A percentile compares a stretch with the other conserved stretches of the same genome.
Evolutionary conservation across 2,888 invertebrate species (phyloP).

Genomic region (Cataglyphis rosenhaueri): DNA sequence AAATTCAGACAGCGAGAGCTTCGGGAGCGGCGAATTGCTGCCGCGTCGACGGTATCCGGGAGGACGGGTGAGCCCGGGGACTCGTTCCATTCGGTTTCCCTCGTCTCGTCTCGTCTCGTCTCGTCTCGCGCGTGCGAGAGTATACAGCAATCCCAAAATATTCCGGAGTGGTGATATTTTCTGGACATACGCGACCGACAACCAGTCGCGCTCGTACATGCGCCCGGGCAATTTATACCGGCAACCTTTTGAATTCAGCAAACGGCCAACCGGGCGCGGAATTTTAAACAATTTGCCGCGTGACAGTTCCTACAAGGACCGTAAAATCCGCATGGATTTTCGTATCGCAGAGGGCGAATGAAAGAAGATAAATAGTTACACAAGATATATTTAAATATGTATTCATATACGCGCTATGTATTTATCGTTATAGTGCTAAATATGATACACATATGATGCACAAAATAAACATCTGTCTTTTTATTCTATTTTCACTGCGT

Average conservation of each 20-base stretch:
- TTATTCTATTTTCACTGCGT: not conserved
- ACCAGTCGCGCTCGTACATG: slow-evolving; percentile 33
- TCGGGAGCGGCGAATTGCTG: slow-evolving; percentile 35
- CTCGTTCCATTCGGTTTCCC: slow-evolving; percentile 35
- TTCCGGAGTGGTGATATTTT: slow-evolving; percentile 69
- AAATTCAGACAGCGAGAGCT: slow-evolving; percentile 23
- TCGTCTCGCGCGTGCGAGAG: slow-evolving; percentile 13
- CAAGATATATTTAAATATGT: not conserved
- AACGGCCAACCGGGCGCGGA: slow-evolving; percentile 62
- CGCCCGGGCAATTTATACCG: slow-evolving; percentile 69
- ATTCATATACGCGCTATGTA: slow-evolving; percentile 13
- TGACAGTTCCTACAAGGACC: slow-evolving; percentile 58
- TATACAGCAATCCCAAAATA: slow-evolving; percentile 62
- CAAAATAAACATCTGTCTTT: not conserved
- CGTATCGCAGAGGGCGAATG: not conserved
- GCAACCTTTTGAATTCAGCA: slow-evolving; percentile 72
- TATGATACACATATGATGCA: not conserved
- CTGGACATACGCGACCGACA: slow-evolving; percentile 37
- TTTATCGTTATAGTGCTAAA: slow-evolving; percentile 1
- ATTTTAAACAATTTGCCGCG: slow-evolving; percentile 70
- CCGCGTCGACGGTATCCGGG: slow-evolving; percentile 14
- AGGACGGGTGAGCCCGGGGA: slow-evolving; percentile 27
- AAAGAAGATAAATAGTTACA: slow-evolving; percentile 27
- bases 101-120: slow-evolving; percentile 8
- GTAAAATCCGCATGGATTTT: slow-evolving; percentile 36